Evolutionary conservation across 2,888 invertebrate genomes (phyloP), one percentile per base, ranked within the genome.

Genomic region (Xanthia icteritia): DNA sequence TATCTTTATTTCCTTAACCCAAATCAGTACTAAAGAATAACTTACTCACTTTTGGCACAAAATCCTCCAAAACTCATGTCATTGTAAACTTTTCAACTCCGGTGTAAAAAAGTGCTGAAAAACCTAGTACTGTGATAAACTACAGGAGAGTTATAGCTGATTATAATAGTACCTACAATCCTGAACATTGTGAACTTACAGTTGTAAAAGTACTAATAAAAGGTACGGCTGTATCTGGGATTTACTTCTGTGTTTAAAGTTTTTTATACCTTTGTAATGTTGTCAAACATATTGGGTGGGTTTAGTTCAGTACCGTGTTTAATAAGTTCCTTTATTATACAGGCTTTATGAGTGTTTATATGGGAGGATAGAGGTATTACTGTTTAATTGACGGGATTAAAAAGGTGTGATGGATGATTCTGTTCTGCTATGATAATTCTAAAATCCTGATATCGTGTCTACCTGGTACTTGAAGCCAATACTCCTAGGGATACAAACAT

Each of bases 61-160:
- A 67, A 85, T 67, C 63, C 58, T 27, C 20, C 31, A 63, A 70
- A 83, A 68, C 36, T 71, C 48, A 60, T 68, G 56, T 76, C 84
- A 86, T 65, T 76, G 70, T 86, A 79, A 83, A 76, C 51, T 84
- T 84, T 78, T 68, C 65, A 79, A 82, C 58, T 65, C 68, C 51
- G 73, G 60, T 82, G 86, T 86, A 83, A 84, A 84, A 84, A 83
- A 71, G 79, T 67, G 48, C 75, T 83, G 75, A 79, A 83, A 31
- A 70, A 63, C 70, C 66, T 71, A 61, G 86, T 20, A 56, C 13
- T 45, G 85, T 77, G 78, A 84, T 86, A 87, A 86, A 87, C 51
- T 82, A 76, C 58, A 39, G 54, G 63, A 51, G 75, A 84, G 76
- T 82, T 86, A 86, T 69, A 64, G 72, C 70, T 73, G 76, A 88